phyloP scores from a whole-genome alignment of 2,113 vertebrate species.

The Entelurus aequoreus region DNA sequence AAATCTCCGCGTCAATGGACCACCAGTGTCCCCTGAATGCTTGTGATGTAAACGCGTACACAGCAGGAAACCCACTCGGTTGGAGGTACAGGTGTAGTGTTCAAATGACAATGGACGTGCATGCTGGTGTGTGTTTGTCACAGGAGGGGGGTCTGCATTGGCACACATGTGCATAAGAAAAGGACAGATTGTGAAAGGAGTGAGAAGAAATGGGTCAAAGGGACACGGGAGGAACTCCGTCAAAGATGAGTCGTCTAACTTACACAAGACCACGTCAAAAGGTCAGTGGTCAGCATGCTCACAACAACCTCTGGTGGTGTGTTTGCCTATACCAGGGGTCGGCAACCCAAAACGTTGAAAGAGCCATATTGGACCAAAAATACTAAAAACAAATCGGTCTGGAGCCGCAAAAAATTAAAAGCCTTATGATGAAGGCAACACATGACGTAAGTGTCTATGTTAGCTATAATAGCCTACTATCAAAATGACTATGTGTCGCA shows the following conservation, averaged over 20 bases:
- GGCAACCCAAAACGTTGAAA: no score
- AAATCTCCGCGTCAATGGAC: conserved; percentile 44
- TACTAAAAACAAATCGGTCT: no score
- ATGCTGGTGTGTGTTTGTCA: conserved; percentile 12
- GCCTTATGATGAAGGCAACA: no score
- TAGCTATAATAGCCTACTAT: no score
- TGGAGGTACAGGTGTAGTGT: conserved; percentile 18
- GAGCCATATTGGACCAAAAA: no score
- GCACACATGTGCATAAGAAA: conserved; percentile 32
- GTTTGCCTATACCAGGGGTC: conserved; percentile 10
- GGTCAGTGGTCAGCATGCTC: conserved; percentile 26
- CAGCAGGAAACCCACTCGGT: conserved; percentile 24
- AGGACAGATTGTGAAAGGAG: neutral
- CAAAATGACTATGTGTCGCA: no score
- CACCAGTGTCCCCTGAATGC: conserved; percentile 23
- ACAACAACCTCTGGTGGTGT: conserved; percentile 16
- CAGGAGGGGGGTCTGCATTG: conserved; percentile 7
- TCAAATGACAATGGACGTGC: conserved; percentile 12
- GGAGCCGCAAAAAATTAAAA: no score
- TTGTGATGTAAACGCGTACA: conserved; percentile 52
- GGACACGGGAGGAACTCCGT: conserved; percentile 11
- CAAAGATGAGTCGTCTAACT: conserved; percentile 14
- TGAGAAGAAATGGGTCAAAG: conserved; percentile 12
- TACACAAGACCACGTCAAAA: conserved; percentile 37
- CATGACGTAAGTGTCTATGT: no score